Conservation (phyloP, 1,140 invertebrate genomes). For the Drosophila mayri region DNA sequence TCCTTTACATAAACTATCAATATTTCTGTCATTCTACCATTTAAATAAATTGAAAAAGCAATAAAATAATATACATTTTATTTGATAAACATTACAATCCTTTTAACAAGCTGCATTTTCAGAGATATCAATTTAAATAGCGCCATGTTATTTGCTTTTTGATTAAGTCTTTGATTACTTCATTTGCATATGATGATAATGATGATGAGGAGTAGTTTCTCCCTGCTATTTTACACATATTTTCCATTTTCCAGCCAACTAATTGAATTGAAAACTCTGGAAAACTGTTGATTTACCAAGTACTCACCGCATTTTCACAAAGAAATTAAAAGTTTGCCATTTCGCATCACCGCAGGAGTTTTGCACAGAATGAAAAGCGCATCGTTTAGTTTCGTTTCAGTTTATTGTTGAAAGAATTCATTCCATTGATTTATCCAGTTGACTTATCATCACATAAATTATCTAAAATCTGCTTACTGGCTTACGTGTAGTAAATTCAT, state of each 20-base stretch:
- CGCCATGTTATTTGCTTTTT: constrained; percentile 9
- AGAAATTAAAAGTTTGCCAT: constrained; percentile 15
- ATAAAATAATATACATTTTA: constrained; percentile 8
- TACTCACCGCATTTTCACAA: constrained; percentile 34
- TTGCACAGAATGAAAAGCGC: constrained; percentile 14
- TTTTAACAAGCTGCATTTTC: too few relatives aligned
- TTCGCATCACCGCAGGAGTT: neutral
- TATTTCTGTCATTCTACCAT: neutral
- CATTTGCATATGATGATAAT: constrained; percentile 11
- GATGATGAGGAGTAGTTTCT: neutral
- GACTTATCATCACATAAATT: constrained; percentile 68
- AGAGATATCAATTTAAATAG: constrained; percentile 12
- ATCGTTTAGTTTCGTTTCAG: constrained; percentile 27
- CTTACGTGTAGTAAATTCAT: constrained; percentile 77
- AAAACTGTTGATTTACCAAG: constrained; percentile 13
- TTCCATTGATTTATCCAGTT: constrained; percentile 57
- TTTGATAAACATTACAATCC: too few relatives aligned
- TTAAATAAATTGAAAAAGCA: constrained; percentile 5
- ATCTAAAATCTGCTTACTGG: constrained; percentile 71
- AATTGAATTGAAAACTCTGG: constrained; percentile 22
- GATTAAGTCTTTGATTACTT: constrained; percentile 11
- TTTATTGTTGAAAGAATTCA: constrained; percentile 67
- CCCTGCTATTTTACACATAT: neutral
- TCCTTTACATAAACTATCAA: neutral
- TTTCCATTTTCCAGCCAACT: constrained; percentile 5